phyloP scores from a whole-genome alignment of 2,888 invertebrate species.

The Malachius bipustulatus region DNA sequence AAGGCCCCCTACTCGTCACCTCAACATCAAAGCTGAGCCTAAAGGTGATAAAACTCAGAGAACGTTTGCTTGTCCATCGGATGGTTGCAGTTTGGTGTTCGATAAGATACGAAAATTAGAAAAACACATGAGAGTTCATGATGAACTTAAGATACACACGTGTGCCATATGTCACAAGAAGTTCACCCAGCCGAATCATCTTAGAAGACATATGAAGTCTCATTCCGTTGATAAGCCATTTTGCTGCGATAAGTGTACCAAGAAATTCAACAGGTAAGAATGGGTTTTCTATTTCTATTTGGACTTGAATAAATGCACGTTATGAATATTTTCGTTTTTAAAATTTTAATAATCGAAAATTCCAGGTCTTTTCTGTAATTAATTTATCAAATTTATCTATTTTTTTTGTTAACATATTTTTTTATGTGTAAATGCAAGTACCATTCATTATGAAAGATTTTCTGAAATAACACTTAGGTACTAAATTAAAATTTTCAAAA shows the following conservation, averaged over 20 bases:
- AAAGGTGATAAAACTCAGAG: conserved; percentile 18
- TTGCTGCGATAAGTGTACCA: conserved; percentile 35
- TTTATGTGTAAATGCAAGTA: too few relatives aligned
- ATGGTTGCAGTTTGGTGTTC: conserved; percentile 1
- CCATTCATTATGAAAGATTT: too few relatives aligned
- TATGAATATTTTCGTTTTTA: too few relatives aligned
- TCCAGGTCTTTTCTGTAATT: too few relatives aligned
- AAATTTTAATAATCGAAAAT: too few relatives aligned
- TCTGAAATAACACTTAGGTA: too few relatives aligned
- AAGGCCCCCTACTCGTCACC: conserved; percentile 21
- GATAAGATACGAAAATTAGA: conserved; percentile 5
- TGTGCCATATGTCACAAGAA: conserved; percentile 38
- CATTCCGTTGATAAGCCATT: conserved; percentile 37
- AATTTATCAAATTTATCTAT: too few relatives aligned
- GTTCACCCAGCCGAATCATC: conserved; percentile 38
- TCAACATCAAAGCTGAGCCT: conserved; percentile 15
- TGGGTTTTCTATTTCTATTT: too few relatives aligned
- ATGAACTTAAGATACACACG: conserved; percentile 23
- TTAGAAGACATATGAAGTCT: conserved; percentile 38
- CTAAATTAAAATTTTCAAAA: too few relatives aligned
- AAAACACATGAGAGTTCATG: conserved; percentile 9
- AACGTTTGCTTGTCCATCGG: neutral
- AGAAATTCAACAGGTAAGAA: conserved; percentile 29
- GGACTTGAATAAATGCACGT: too few relatives aligned
- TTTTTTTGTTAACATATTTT: too few relatives aligned